These are phyloP conservation scores for Flabesymbios commensalis DNA, from an alignment of 2,888 invertebrate genomes.

Conservation along the genomic window DNA sequence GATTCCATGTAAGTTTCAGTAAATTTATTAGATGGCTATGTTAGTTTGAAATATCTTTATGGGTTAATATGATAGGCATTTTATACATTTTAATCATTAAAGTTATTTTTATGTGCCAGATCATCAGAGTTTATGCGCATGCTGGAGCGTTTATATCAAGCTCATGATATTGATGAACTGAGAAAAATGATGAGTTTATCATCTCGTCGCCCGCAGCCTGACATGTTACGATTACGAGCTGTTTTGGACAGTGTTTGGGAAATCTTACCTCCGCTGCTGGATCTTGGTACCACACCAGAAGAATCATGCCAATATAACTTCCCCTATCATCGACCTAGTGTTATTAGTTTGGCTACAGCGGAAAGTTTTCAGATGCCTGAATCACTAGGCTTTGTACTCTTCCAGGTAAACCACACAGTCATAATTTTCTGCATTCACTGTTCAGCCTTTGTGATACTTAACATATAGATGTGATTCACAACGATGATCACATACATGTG, in stretches of 20 bases:
- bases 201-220: neutral
- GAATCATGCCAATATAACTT: slow-evolving; percentile 45
- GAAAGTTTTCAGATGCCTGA: slow-evolving; percentile 53
- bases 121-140: slow-evolving; percentile 43
- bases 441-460: too few species aligned
- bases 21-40: too few species aligned
- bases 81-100: too few species aligned
- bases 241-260: slow-evolving; percentile 54
- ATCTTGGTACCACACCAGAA: slow-evolving; percentile 43
- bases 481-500: too few species aligned
- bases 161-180: slow-evolving; percentile 48
- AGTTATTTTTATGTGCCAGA: slow-evolving; percentile 37
- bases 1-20: slow-evolving; percentile 43
- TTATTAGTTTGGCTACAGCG: slow-evolving; percentile 48
- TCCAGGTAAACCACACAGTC: too few species aligned
- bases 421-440: too few species aligned
- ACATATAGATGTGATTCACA: too few species aligned
- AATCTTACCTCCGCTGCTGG: slow-evolving; percentile 52
- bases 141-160: slow-evolving; percentile 53
- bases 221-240: slow-evolving; percentile 43
- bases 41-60: too few species aligned
- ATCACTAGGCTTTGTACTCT: slow-evolving; percentile 52
- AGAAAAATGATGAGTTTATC: too few species aligned
- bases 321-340: slow-evolving; percentile 56
- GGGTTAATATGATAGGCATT: too few species aligned